Conservation (phyloP, 2,888 invertebrate species). For the Aromia moschata region DNA sequence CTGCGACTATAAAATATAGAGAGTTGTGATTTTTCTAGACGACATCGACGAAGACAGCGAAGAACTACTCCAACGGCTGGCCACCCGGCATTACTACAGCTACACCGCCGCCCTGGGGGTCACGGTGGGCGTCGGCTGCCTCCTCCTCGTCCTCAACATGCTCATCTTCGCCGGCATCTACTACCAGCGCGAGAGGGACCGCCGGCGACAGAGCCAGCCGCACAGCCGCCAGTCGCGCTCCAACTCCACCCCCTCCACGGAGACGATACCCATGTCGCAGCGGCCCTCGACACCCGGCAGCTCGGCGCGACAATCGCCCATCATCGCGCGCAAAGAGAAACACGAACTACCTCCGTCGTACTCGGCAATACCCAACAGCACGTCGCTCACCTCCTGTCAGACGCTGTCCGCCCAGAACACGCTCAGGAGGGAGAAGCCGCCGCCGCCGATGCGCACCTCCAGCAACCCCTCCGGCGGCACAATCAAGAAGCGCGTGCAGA, state of each 20-base stretch:
- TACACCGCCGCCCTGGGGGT: conserved; percentile 82
- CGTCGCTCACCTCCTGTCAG: conserved; percentile 53
- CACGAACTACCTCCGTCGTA: conserved; percentile 66
- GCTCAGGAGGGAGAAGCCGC: conserved; percentile 56
- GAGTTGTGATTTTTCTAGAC: conserved; percentile 43
- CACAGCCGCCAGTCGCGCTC: conserved; percentile 47
- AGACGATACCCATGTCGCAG: conserved; percentile 61
- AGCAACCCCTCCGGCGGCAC: conserved; percentile 65
- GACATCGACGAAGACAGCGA: conserved; percentile 64
- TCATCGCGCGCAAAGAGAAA: conserved; percentile 53
- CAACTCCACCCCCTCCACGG: conserved; percentile 58
- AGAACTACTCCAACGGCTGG: conserved; percentile 65
- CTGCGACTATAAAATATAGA: no score
- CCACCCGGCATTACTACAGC: conserved; percentile 70
- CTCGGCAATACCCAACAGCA: conserved; percentile 62
- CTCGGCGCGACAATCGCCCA: conserved; percentile 57
- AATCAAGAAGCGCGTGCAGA: conserved; percentile 81
- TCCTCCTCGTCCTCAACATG: conserved; percentile 76
- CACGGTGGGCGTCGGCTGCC: conserved; percentile 79
- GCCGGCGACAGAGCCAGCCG: conserved; percentile 47
- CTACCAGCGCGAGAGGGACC: conserved; percentile 73
- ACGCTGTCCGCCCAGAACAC: conserved; percentile 33
- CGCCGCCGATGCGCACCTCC: conserved; percentile 60
- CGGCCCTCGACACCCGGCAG: conserved; percentile 61
- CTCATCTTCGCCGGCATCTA: conserved; percentile 82